Conservation (phyloP, 2,113 vertebrate genomes). For the Capreolus pygargus region DNA sequence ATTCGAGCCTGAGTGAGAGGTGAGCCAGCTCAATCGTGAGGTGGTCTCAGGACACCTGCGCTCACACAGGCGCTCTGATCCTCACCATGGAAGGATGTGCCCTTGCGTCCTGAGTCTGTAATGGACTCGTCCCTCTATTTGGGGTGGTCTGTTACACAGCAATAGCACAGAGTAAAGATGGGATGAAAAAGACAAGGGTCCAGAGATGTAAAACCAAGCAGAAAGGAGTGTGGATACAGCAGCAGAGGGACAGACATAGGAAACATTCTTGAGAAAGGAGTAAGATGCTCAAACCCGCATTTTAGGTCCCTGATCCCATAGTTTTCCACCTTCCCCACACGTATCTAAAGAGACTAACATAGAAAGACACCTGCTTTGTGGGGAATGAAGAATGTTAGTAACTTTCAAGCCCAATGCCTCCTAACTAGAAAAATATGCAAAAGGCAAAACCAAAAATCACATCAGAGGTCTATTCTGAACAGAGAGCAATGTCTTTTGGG, state of each 20-base stretch:
- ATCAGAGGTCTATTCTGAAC: too few relatives aligned
- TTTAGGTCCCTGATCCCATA: not conserved
- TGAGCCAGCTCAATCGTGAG: not conserved
- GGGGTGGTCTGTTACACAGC: not conserved
- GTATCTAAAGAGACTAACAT: not conserved
- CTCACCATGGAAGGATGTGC: too few relatives aligned
- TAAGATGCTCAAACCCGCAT: not conserved
- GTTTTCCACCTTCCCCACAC: not conserved
- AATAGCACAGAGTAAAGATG: not conserved
- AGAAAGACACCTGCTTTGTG: not conserved
- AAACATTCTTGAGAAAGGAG: not conserved
- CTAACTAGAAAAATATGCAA: not conserved
- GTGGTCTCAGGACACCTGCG: not conserved
- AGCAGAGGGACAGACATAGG: not conserved
- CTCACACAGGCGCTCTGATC: not conserved
- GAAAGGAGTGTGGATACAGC: rapidly evolving
- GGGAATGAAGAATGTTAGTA: not conserved
- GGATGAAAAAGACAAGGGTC: not conserved
- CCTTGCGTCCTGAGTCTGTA: not conserved
- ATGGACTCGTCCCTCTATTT: rapidly evolving
- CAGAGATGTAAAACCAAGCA: not conserved
- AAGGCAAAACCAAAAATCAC: not conserved
- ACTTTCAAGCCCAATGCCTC: not conserved
- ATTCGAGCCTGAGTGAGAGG: not conserved
- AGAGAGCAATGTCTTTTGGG: not conserved